These are phyloP conservation scores for Danio choprae DNA, from an alignment of 2,797 vertebrate species.

Conservation along the genomic window DNA sequence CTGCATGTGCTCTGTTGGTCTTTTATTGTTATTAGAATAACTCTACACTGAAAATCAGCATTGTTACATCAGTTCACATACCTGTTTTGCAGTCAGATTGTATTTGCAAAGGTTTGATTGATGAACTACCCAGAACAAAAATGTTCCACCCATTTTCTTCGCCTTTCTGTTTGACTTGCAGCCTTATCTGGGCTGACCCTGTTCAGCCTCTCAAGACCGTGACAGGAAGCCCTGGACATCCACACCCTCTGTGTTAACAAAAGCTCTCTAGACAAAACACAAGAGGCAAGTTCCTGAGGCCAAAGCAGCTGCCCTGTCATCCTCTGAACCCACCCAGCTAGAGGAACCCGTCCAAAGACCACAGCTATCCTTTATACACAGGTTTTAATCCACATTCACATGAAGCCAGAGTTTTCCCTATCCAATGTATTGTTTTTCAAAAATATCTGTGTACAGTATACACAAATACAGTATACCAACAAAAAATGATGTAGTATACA, in stretches of 20 bases:
- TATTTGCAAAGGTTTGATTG: constrained; percentile 14
- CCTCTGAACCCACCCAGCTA: constrained; percentile 25
- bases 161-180: constrained; percentile 21
- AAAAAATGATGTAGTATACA: too few relatives aligned
- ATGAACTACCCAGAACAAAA: constrained; percentile 1
- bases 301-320: constrained; percentile 39
- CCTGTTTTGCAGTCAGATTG: constrained; percentile 16
- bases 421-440: too few relatives aligned
- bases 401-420: too few relatives aligned
- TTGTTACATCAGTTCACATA: neutral
- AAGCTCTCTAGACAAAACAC: constrained; percentile 50
- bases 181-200: constrained; percentile 14
- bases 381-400: too few relatives aligned
- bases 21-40: constrained; percentile 1
- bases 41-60: neutral
- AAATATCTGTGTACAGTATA: too few relatives aligned
- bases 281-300: constrained; percentile 45
- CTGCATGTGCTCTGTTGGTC: neutral
- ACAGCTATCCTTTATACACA: constrained; percentile 22
- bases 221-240: constrained; percentile 55
- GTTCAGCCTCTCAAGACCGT: constrained; percentile 32
- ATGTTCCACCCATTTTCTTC: constrained; percentile 28
- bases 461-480: too few relatives aligned
- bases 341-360: neutral
- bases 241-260: constrained; percentile 58